Evolutionary conservation across 2,888 invertebrate species (phyloP), one percentile per base, ranked within the genome.

Genomic region (Caenorhabditis japonica): DNA sequence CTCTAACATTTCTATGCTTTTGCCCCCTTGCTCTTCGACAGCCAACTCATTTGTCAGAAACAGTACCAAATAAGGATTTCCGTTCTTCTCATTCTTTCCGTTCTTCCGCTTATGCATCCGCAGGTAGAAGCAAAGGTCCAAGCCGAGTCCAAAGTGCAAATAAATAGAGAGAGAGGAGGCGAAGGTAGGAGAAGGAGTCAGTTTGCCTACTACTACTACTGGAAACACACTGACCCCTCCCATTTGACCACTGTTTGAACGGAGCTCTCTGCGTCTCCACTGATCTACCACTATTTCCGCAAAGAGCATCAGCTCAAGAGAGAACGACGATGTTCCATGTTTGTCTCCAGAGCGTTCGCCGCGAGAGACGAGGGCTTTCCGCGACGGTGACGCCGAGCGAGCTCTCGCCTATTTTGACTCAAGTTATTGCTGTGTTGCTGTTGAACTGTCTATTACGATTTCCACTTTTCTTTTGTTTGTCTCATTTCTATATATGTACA

Each of bases 161-260:
- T 34, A 70, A 36, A 53, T 1, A 25, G 34, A 19, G 30, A 68
- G 41, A 13, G n/a, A 19, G 52, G 47, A 38, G 41, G 51, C 41
- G 43, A 38, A n/a, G n/a, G n/a, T n/a, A n/a, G n/a, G n/a, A n/a
- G n/a, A n/a, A 10, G 33, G 53, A 66, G 66, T 56, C 51, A 56
- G 69, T 70, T 70, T 70, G 60, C 69, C 69, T 60, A 70, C 60
- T 70, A 56, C 69, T 70, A 70, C 69, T 70, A 60, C n/a, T n/a
- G 69, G 61, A 70, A 60, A 70, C 55, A 55, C 33, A 49, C 59
- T 55, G 47, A 66, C 33, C 39, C 49, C 44, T 38, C 52, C 61
- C 62, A 51, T 62, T 53, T 66, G 66, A 66, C 66, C 66, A 66
- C 66, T 66, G 66, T 66, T 66, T 66, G 66, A 66, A 33, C 56